Evolutionary conservation across 2,797 vertebrate species (phyloP), one percentile per base, ranked within the genome.

Genomic region (Kryptopterus vitreolus): DNA sequence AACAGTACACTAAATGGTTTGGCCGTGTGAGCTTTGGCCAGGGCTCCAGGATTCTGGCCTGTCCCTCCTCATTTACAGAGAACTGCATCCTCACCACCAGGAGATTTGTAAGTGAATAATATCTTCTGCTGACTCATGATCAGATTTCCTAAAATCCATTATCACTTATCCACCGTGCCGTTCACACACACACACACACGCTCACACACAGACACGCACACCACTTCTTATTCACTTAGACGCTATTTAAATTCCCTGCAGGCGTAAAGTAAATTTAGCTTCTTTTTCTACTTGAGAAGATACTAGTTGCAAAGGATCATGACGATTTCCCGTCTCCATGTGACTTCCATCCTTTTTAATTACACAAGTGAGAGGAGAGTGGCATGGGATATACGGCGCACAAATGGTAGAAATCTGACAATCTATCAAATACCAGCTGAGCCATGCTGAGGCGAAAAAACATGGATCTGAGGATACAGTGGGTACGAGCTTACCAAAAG

Each of bases 261-360:
- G 71, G 13, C 31, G 3, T 18, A 22, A 68, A 83, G 55, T 71
- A 82, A 81, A 86, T 80, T 79, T 68, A 15, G 29, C 33, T 43
- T 80, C 78, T 61, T 75, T 80, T 84, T 18, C 75, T 76, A 81
- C 69, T 82, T 48, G 55, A 69, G 33, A 80, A 78, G 18, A 63
- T 78, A 58, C 73, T 78, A 80, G 55, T 65, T 77, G 59, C 68
- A 38, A 46, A 38, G 24, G 16, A 46, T 74, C 53, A 31, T 29
- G 12, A 81, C 55, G 46, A 26, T 82, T 81, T 84, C 63, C 65
- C 75, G 48, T 72, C 75, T 82, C 62, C 50, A 65, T 73, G 65
- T 76, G 65, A 82, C 38, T 81, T 48, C 33, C 33, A 79, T 81
- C 68, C 46, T 81, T 84, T 84, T 76, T 57, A 86, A 79, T 82